These are phyloP conservation scores for Saimiri boliviensis DNA, from an alignment of 2,113 vertebrate species.

Conservation along the genomic window DNA sequence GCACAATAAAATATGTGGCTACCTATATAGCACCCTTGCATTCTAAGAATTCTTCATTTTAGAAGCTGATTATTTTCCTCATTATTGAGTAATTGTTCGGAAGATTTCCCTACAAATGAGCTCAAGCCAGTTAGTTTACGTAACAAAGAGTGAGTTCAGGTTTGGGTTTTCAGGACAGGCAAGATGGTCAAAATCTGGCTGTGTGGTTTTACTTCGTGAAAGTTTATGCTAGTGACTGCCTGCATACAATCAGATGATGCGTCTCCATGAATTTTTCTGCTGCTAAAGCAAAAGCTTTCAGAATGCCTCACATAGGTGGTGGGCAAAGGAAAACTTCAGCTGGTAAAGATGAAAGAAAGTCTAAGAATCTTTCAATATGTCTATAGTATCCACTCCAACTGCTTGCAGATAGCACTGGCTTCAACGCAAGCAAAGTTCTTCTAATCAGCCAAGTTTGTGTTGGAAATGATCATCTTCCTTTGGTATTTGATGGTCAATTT, in stretches of 20 bases:
- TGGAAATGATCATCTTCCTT: conserved; percentile 55
- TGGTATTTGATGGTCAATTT: conserved; percentile 77
- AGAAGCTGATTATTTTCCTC: neutral
- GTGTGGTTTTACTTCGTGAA: neutral
- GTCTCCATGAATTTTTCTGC: neutral
- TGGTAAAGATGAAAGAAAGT: conserved; percentile 33
- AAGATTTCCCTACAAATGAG: conserved; percentile 23
- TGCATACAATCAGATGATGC: neutral
- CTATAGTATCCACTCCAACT: conserved; percentile 11
- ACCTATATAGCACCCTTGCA: neutral
- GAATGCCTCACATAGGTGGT: neutral
- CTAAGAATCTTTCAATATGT: neutral
- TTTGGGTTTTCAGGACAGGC: neutral
- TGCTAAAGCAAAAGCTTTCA: neutral
- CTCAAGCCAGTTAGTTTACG: neutral
- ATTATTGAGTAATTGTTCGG: conserved; percentile 4
- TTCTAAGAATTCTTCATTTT: neutral
- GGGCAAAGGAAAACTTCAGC: neutral
- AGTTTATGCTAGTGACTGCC: neutral
- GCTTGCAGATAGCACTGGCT: conserved; percentile 62
- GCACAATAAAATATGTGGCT: neutral
- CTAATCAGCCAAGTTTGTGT: conserved; percentile 18
- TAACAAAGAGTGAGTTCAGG: neutral
- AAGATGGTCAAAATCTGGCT: neutral
- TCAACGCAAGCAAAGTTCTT: neutral